phyloP scores from a whole-genome alignment of 2,113 vertebrate species.

The Geococcyx californianus region DNA sequence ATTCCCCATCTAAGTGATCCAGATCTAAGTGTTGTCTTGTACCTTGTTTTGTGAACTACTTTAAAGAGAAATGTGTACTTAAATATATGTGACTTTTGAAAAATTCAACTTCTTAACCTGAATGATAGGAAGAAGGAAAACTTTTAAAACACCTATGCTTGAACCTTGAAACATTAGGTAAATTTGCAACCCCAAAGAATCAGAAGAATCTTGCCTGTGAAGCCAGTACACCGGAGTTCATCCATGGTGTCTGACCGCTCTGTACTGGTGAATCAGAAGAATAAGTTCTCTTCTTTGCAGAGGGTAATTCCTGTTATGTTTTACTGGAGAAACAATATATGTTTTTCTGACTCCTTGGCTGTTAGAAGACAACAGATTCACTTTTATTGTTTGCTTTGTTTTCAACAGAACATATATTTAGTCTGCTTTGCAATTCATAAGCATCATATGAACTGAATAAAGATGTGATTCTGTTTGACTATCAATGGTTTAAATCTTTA shows the following conservation, averaged over 20 bases:
- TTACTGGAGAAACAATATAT: not conserved
- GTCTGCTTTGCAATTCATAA: not conserved
- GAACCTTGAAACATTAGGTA: not conserved
- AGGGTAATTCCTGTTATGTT: not conserved
- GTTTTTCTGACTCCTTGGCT: not conserved
- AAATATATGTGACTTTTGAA: not conserved
- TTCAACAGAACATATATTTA: not conserved
- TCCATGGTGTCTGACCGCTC: not conserved
- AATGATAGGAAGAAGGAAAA: not conserved
- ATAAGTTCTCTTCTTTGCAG: not conserved
- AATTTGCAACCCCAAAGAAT: not conserved
- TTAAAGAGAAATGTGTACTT: not conserved
- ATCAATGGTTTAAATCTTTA: not conserved
- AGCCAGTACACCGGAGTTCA: not conserved
- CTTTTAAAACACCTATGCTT: not conserved
- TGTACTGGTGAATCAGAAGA: not conserved
- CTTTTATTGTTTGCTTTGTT: not conserved
- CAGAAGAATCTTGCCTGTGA: not conserved
- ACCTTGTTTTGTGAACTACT: not conserved
- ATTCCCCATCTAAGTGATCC: not conserved
- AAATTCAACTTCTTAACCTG: not conserved
- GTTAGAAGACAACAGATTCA: not conserved
- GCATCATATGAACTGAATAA: not conserved
- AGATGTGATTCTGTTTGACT: not conserved
- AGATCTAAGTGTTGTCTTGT: not conserved